Evolutionary conservation across 2,797 vertebrate species (phyloP), one percentile per base, ranked within the genome.

Genomic region (Microchirus variegatus): DNA sequence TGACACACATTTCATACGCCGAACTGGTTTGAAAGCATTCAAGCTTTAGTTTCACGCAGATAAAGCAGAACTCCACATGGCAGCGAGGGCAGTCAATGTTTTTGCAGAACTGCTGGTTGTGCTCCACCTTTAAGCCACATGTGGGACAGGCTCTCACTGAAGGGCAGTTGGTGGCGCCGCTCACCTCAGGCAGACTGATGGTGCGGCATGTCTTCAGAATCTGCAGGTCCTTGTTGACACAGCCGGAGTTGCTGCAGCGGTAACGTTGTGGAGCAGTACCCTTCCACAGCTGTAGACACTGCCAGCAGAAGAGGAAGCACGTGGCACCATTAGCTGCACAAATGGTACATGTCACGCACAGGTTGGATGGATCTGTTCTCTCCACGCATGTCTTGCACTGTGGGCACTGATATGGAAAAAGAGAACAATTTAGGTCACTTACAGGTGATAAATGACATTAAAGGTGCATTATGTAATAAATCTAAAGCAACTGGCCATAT

Each of bases 221-320:
- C 3, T 73, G 17, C 36, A 90, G 48, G 26, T 73, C 65, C 0
- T 6, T 22, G 72, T 87, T 77, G 50, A 16, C 2, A 68, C 88
- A 90, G 47, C 66, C 59, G 0, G 48, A 0, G 0, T 89, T 85
- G 4, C 7, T 16, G 0, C 87, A 91, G 66, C 26, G 55, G 5
- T 84, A 75, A 0, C 81, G 75, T 1, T 73, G 63, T 2, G 35
- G 76, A 0, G 14, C 67, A 0, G 37, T 0, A 12, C 82, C 82
- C 49, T 81, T 90, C 87, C 90, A 89, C 0, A 19, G 0, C 44
- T 5, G 69, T 26, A 10, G 48, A 49, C 90, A 91, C 81, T 91
- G 89, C 89, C 87, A 90, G 71, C 87, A 91, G 71, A 91, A 91
- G 1, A 75, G 19, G 18, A 44, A 86, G 2, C 0, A 0, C n/a